phyloP scores from a whole-genome alignment of 92 coral and sea anemone genomes.

The Galaxea fascicularis region DNA sequence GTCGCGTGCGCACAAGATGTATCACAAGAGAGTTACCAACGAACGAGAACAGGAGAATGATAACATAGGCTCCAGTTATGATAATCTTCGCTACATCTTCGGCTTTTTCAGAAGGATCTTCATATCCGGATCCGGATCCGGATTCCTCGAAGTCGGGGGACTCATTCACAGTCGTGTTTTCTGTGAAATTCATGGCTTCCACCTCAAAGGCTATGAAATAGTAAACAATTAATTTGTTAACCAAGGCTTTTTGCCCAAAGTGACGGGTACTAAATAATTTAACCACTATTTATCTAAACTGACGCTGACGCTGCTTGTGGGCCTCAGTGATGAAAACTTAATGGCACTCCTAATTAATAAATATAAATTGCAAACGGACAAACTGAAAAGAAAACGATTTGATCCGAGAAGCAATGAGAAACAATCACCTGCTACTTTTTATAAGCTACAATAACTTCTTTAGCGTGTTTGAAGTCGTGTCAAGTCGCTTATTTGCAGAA shows the following conservation, averaged over 20 bases:
- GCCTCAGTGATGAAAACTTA: too few relatives aligned
- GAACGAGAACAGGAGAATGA: slow-evolving; percentile 10
- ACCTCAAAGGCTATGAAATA: not conserved
- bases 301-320: too few relatives aligned
- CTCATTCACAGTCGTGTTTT: not conserved
- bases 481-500: too few relatives aligned
- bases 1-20: slow-evolving; percentile 37
- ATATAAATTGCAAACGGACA: too few relatives aligned
- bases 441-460: too few relatives aligned
- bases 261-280: too few relatives aligned
- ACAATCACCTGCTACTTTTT: too few relatives aligned
- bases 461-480: too few relatives aligned
- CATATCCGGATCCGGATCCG: not conserved
- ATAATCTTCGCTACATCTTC: not conserved
- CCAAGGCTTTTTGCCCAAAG: not conserved
- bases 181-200: slow-evolving; percentile 22
- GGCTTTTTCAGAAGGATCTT: not conserved
- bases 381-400: too few relatives aligned
- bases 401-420: too few relatives aligned
- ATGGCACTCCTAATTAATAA: too few relatives aligned
- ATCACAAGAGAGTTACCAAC: slow-evolving; percentile 35
- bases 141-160: not conserved
- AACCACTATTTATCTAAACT: too few relatives aligned
- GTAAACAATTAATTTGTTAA: not conserved
- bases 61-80: slow-evolving; percentile 9